Conservation (phyloP, 2,888 invertebrate genomes). For the Ferrisia virgata region DNA sequence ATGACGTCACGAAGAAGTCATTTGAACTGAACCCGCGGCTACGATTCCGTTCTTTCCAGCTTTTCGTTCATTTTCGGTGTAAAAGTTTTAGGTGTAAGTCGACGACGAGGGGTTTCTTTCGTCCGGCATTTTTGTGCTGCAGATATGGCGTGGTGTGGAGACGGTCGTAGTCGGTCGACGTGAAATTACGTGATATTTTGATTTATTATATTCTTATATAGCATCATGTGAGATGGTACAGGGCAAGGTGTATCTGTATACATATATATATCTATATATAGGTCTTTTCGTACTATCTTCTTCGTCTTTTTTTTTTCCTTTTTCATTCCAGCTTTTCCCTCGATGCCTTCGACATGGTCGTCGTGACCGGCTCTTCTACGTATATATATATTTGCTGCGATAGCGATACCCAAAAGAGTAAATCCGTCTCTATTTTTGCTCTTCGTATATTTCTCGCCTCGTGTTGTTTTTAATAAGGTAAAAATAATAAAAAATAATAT, state of each 20-base stretch:
- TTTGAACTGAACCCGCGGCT: slow-evolving; percentile 9
- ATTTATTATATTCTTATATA: neutral
- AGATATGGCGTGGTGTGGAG: too few species aligned
- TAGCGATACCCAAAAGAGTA: neutral
- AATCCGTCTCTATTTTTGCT: neutral
- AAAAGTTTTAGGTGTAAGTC: neutral
- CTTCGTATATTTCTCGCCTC: too few species aligned
- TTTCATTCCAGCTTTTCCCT: too few species aligned
- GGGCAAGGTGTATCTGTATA: too few species aligned
- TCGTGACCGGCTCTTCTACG: too few species aligned
- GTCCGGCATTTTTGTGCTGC: neutral
- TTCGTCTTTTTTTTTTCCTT: neutral
- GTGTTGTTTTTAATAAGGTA: neutral
- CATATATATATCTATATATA: too few species aligned
- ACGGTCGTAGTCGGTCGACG: neutral
- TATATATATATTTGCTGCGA: too few species aligned
- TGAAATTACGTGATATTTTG: slow-evolving; percentile 11
- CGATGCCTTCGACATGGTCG: neutral
- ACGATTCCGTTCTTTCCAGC: neutral
- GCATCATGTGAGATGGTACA: neutral
- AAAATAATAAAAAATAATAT: neutral
- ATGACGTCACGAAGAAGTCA: slow-evolving; percentile 7
- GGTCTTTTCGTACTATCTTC: neutral
- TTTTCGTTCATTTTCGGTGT: neutral
- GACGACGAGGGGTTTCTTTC: neutral